Base-by-base conservation (phyloP, 2,888 invertebrate species). In the Nomada ferruginata region DNA sequence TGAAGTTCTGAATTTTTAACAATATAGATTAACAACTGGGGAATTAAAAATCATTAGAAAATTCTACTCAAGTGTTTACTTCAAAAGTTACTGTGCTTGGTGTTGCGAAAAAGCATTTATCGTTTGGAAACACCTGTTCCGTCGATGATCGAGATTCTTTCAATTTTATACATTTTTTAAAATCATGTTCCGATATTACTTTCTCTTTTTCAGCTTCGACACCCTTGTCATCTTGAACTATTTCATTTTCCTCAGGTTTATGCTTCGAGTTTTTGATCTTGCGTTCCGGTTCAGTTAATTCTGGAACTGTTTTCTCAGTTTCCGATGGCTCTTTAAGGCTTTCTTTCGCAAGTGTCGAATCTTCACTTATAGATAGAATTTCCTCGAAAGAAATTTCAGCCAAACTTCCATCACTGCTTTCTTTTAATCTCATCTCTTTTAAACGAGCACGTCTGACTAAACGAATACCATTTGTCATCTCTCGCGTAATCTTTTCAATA, bases 91-190 rank as follows among this genome's bases (percentile, higher is more conserved):
- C 63, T 7, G 47, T 3, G 7, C 50, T 53, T 15, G 82, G 82
- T 20, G 47, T 82, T 3, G 82, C 61, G 20, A 53, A 68, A 18
- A 82, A 82, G 20, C 61, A 76, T 29, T 15, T 50, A 3, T 82
- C 82, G 11, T n/a, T 18, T 0, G 63, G 76, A 36, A 68, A 79
- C 1, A n/a, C 15, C 61, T 72, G 50, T 29, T 53, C 20, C 1
- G 10, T 23, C 26, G 55, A 52, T 2, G 47, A 63, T 2, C 29
- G 13, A 18, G 55, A 63, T 72, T n/a, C 7, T 18, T 29, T 63
- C 0, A 36, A 47, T 0, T 7, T 9, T 61, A 20, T 1, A 0
- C 15, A 3, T 50, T 50, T 15, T 20, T 42, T 11, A 9, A 44
- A 10, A n/a, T 60, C 13, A 9, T 26, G 23, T 13, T 76, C 29